phyloP scores from a whole-genome alignment of 2,797 vertebrate genomes.

The Vireo griseus region DNA sequence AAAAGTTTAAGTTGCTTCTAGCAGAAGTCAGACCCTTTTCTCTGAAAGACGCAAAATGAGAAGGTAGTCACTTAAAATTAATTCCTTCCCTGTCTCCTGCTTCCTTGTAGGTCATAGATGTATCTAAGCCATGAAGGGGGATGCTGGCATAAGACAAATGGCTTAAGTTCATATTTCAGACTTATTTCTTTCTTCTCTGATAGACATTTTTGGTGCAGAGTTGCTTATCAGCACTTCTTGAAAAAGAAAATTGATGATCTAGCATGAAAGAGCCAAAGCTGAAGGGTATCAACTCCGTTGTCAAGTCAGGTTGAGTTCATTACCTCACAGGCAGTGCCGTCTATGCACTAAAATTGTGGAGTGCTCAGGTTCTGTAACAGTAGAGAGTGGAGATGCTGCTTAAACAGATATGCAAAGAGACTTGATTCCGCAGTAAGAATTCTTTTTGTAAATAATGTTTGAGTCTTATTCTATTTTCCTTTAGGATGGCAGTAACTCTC shows the following conservation, averaged over 20 bases:
- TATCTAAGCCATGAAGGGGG: background rate
- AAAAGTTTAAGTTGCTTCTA: constrained; percentile 26
- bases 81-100: background rate
- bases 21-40: background rate
- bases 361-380: background rate
- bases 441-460: background rate
- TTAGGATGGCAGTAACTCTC: background rate
- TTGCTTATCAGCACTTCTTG: background rate
- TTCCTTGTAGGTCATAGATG: background rate
- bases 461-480: background rate
- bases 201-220: background rate
- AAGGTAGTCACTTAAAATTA: background rate
- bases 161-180: background rate
- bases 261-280: background rate
- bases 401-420: background rate
- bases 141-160: background rate
- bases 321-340: background rate
- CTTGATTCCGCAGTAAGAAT: background rate
- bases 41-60: background rate
- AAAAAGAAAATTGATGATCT: background rate
- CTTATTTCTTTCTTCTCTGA: background rate
- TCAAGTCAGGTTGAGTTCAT: background rate
- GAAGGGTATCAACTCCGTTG: background rate
- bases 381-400: background rate
- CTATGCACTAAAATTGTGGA: background rate